A percentile compares a stretch with the other conserved stretches of the same genome.
Conservation (phyloP, 1,140 invertebrate species). For the Sycophaga agraensis region DNA sequence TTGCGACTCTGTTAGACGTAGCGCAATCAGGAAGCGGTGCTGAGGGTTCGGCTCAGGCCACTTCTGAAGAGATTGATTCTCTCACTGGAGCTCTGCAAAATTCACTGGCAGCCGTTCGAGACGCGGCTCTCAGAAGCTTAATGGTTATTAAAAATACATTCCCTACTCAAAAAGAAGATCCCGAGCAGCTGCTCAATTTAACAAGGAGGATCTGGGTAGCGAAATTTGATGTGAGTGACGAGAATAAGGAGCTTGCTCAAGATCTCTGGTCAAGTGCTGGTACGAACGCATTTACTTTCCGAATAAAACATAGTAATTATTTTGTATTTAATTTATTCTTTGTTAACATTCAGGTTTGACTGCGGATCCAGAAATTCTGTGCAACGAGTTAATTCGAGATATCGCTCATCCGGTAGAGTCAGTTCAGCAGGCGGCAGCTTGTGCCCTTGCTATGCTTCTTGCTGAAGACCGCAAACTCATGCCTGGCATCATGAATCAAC, state of each 20-base stretch:
- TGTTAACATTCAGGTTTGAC: slow-evolving; percentile 53
- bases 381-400: slow-evolving; percentile 70
- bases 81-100: slow-evolving; percentile 78
- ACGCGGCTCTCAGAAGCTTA: slow-evolving; percentile 76
- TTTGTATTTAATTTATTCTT: neutral
- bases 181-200: slow-evolving; percentile 63
- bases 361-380: slow-evolving; percentile 61
- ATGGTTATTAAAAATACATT: slow-evolving; percentile 66
- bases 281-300: neutral
- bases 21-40: slow-evolving; percentile 70
- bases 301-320: neutral
- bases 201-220: slow-evolving; percentile 76
- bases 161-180: slow-evolving; percentile 64
- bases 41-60: slow-evolving; percentile 63
- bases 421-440: slow-evolving; percentile 76
- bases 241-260: slow-evolving; percentile 69
- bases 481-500: slow-evolving; percentile 62
- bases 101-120: slow-evolving; percentile 70
- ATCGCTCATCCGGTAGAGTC: slow-evolving; percentile 77
- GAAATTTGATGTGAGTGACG: slow-evolving; percentile 70
- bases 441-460: slow-evolving; percentile 72
- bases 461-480: slow-evolving; percentile 59
- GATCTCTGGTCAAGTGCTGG: slow-evolving; percentile 65
- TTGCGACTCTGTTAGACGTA: slow-evolving; percentile 75
- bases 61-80: slow-evolving; percentile 72